These are phyloP conservation scores for Koerneria pararmatus DNA, from an alignment of 2,888 invertebrate genomes.

Conservation along the genomic window DNA sequence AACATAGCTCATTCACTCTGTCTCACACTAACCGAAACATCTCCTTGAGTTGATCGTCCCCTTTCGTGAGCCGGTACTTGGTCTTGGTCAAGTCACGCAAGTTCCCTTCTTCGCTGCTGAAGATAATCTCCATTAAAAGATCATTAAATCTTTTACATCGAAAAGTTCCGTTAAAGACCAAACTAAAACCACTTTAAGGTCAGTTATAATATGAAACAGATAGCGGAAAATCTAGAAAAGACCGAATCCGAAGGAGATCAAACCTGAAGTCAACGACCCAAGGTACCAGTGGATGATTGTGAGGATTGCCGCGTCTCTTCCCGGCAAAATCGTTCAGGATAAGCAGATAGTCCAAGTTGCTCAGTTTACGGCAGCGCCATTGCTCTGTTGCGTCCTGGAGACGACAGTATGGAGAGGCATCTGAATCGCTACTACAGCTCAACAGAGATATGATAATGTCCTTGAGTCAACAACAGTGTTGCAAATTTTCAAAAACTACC, in stretches of 20 bases:
- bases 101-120: slow-evolving; percentile 64
- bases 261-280: slow-evolving; percentile 90
- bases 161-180: background rate
- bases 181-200: background rate
- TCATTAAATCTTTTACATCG: background rate
- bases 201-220: background rate
- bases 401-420: no score
- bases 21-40: slow-evolving; percentile 67
- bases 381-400: slow-evolving; percentile 57
- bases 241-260: background rate
- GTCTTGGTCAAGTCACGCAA: slow-evolving; percentile 89
- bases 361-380: slow-evolving; percentile 81
- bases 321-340: slow-evolving; percentile 73
- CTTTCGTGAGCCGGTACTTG: slow-evolving; percentile 91
- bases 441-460: no score
- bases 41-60: slow-evolving; percentile 86
- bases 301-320: slow-evolving; percentile 77
- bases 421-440: no score
- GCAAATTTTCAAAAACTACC: no score
- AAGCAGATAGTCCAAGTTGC: slow-evolving; percentile 87
- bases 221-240: background rate
- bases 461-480: no score
- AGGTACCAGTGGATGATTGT: slow-evolving; percentile 89
- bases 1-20: slow-evolving; percentile 28
- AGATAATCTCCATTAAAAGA: background rate